Evolutionary conservation across 2,888 invertebrate genomes (phyloP).

Genomic region (Phyto melanocephala): DNA sequence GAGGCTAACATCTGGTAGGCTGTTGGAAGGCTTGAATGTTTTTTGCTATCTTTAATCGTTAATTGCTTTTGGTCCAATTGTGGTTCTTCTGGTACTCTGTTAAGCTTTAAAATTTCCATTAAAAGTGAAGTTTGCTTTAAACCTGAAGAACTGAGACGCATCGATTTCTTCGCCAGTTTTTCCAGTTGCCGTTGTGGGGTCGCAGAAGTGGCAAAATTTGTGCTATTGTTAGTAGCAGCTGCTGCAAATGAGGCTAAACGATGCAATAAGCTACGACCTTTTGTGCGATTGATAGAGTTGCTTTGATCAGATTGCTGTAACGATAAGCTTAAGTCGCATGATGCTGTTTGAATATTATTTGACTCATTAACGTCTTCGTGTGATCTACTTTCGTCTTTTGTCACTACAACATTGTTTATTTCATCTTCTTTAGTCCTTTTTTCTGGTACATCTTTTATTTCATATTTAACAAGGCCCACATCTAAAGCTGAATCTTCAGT

Average conservation of each 20-base stretch:
- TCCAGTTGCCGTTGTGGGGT: constrained; percentile 21
- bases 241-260: constrained; percentile 51
- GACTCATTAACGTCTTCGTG: neutral
- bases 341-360: neutral
- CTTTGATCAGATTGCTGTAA: neutral
- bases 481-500: constrained; percentile 37
- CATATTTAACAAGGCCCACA: constrained; percentile 1
- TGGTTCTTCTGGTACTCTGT: constrained; percentile 10
- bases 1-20: constrained; percentile 45
- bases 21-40: neutral
- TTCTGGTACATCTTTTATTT: neutral
- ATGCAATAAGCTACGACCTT: constrained; percentile 42
- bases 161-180: constrained; percentile 39
- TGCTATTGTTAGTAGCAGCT: constrained; percentile 28
- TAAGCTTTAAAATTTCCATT: constrained; percentile 46
- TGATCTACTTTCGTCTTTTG: neutral
- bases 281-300: neutral
- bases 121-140: constrained; percentile 42
- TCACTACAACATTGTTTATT: neutral
- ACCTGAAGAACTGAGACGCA: constrained; percentile 22
- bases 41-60: neutral
- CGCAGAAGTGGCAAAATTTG: neutral
- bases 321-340: neutral
- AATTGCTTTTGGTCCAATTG: neutral
- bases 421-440: neutral